Evolutionary conservation across 2,888 invertebrate species (phyloP), one percentile per base, ranked within the genome.

Genomic region (Elaeidobius kamerunicus): DNA sequence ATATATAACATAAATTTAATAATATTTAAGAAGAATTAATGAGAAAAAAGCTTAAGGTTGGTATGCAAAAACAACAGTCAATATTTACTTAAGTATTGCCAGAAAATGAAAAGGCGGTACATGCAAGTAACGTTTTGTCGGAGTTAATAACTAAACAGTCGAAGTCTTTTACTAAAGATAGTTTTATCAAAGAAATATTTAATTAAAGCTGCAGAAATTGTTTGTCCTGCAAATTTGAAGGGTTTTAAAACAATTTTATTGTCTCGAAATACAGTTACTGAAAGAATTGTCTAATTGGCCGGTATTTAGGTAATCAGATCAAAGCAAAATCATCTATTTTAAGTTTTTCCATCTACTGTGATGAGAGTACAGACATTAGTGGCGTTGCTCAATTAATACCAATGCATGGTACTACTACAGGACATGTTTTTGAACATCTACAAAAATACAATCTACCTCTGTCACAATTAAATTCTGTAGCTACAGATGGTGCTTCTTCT

Each of bases 341-440:
- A 34, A 34, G 12, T 7, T 9, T 34, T 34, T 34, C 12, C 12
- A 11, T 9, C 12, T 34, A 12, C 12, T 34, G 35, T 34, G 35
- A 34, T 12, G 35, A 34, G 35, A 34, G 35, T 7, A 12, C 12
- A 12, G 12, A 34, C 12, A 11, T 34, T 34, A 12, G 5, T 7
- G 35, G 12, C 12, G 35, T 34, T 9, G 12, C 35, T 34, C 35
- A 34, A 34, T 34, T 34, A 34, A 12, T 34, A 11, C 35, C 35
- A 5, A 34, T 11, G 35, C 35, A 12, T 6, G 35, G 35, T 34
- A 34, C 35, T 11, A 34, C 35, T 34, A 12, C 35, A 11, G 35
- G 35, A 34, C 35, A 34, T 34, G 6, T 5, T 34, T 7, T 34
- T 34, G 6, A 34, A 11, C 9, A 11, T 34, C 7, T 34, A 11